phyloP scores from a whole-genome alignment of 2,113 vertebrate genomes.

The Rhinoptilus africanus region DNA sequence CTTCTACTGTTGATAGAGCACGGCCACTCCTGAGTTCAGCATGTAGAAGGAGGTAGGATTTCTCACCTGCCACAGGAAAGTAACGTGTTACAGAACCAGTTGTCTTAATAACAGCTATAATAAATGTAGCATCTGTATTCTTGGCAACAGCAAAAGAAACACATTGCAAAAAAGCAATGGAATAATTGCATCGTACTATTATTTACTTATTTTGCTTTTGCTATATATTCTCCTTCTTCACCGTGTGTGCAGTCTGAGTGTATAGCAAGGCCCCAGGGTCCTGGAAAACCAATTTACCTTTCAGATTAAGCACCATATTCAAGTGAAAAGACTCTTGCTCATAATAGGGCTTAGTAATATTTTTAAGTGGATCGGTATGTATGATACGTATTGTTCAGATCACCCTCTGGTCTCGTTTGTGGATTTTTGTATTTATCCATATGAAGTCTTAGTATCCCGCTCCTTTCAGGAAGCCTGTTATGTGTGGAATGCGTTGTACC shows the following conservation, averaged over 20 bases:
- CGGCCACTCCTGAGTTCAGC: background rate
- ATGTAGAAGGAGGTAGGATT: background rate
- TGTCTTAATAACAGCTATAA: background rate
- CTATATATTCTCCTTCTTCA: background rate
- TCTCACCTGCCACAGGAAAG: background rate
- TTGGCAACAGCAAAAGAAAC: background rate
- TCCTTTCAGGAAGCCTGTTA: background rate
- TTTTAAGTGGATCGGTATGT: background rate
- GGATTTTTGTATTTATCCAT: background rate
- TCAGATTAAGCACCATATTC: constrained; percentile 1
- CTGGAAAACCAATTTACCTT: background rate
- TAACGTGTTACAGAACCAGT: background rate
- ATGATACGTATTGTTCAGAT: background rate
- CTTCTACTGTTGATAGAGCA: background rate
- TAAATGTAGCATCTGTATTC: background rate
- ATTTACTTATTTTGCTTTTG: constrained; percentile 14
- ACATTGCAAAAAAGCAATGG: background rate
- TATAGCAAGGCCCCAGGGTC: background rate
- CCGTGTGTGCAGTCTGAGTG: background rate
- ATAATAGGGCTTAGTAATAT: background rate
- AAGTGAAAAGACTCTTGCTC: background rate
- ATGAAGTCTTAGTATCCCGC: background rate
- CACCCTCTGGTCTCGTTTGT: background rate
- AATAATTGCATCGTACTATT: background rate
- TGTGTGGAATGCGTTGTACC: background rate